phyloP scores from a whole-genome alignment of 2,113 vertebrate species.

The Halcyon malimbica region DNA sequence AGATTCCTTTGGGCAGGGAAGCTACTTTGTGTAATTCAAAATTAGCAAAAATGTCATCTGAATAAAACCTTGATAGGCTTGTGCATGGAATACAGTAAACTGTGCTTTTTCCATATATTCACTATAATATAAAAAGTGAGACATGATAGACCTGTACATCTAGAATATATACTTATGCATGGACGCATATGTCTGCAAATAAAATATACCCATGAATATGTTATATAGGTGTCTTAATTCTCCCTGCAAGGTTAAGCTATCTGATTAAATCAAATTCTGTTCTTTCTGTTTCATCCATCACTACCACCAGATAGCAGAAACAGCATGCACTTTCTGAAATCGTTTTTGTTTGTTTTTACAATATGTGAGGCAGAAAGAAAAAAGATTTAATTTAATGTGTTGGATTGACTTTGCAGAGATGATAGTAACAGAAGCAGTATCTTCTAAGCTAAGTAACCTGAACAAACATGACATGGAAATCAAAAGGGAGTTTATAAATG shows the following conservation, averaged over 20 bases:
- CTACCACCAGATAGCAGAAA: conserved; percentile 41
- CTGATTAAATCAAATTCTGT: conserved; percentile 40
- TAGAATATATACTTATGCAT: conserved; percentile 1
- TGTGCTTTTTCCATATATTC: background rate
- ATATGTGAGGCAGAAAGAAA: conserved; percentile 27
- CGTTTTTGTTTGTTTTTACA: background rate
- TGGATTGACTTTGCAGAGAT: conserved; percentile 26
- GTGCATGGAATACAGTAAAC: background rate
- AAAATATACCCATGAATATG: conserved; percentile 29
- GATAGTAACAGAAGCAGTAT: background rate
- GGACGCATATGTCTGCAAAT: conserved; percentile 1
- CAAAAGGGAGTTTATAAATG: conserved; percentile 33
- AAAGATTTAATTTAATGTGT: conserved; percentile 35
- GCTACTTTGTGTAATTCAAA: background rate
- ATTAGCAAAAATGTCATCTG: conserved; percentile 31
- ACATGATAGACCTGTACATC: background rate
- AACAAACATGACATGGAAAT: conserved; percentile 36
- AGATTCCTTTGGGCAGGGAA: background rate
- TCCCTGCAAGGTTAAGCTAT: conserved; percentile 47
- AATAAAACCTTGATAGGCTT: background rate
- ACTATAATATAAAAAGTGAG: background rate
- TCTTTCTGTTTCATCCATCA: conserved; percentile 49
- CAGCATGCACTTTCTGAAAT: background rate
- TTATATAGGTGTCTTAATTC: conserved; percentile 22
- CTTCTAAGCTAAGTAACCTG: conserved; percentile 33